Evolutionary conservation across 64 coral and sea anemone genomes (phyloP).

Genomic region (Acropora yongei): DNA sequence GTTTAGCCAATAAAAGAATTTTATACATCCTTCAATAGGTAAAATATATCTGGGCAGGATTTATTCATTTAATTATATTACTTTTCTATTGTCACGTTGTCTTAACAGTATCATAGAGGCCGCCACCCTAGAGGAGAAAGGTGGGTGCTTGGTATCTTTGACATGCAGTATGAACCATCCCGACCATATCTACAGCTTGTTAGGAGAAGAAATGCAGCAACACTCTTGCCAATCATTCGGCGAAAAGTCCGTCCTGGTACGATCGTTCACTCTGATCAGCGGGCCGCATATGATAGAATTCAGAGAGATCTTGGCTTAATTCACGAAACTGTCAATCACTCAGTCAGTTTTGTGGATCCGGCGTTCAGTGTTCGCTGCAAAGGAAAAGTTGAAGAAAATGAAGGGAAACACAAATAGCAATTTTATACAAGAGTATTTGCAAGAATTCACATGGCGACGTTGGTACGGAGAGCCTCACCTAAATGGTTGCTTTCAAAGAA

Average conservation of each 20-base stretch:
- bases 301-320: neutral
- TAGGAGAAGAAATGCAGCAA: too few relatives aligned
- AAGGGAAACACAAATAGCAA: neutral
- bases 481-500: neutral
- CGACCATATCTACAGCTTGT: too few relatives aligned
- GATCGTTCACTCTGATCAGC: neutral
- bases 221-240: too few relatives aligned
- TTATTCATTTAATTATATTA: neutral
- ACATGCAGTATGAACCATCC: too few relatives aligned
- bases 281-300: neutral
- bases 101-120: too few relatives aligned
- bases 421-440: neutral
- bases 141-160: too few relatives aligned
- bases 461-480: neutral
- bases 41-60: neutral
- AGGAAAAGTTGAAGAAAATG: conserved; percentile 8
- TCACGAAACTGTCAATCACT: neutral
- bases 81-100: too few relatives aligned
- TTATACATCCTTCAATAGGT: neutral
- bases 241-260: neutral
- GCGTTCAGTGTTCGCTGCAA: neutral
- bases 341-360: neutral
- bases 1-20: neutral
- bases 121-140: too few relatives aligned
- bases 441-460: neutral